Evolutionary conservation across 2,797 vertebrate genomes (phyloP), one percentile per base, ranked within the genome.

Genomic region (Sebastolobus altivelis): DNA sequence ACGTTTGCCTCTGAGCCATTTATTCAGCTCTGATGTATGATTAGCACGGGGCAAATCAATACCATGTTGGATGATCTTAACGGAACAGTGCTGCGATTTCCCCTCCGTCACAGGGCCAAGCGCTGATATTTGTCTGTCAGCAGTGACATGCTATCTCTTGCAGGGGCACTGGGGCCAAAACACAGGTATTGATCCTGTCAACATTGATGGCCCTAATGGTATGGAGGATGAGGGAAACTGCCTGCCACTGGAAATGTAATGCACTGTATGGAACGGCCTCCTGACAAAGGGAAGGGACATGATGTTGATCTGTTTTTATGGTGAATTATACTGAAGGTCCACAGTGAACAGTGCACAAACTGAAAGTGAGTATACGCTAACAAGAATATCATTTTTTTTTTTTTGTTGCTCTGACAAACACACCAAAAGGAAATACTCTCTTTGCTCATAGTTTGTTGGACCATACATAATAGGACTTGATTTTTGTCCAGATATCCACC

Each of bases 101-200:
- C 89, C 90, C 89, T 92, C 87, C 81, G 90, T 93, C 89, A 91
- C 89, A 78, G 84, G 80, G 87, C 86, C 78, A 77, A 97, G 97
- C 96, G 97, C 97, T 98, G 97, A 97, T 98, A 98, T 99, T 98
- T 97, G 97, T 99, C 98, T 98, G 95, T 99, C 97, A 98, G 96
- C 95, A 96, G 96, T 97, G 98, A 97, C 97, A 98, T 97, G 96
- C 97, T 97, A 97, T 98, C 97, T 97, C 97, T 97, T 94, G 96
- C 95, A 96, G 96, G 97, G 96, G 97, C 92, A 97, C 96, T 95
- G 95, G 95, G 97, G 97, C 98, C 97, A 97, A 97, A 99, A 98
- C 97, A 97, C 95, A 96, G 94, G 95, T 98, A 99, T 99, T 96
- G 98, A 99, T 99, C 97, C 97, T 97, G 97, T 98, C 98, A 97